A percentile compares a stretch with the other conserved stretches of the same genome.
phyloP scores from a whole-genome alignment of 1,140 invertebrate species.

The Hycleus phaleratus region DNA sequence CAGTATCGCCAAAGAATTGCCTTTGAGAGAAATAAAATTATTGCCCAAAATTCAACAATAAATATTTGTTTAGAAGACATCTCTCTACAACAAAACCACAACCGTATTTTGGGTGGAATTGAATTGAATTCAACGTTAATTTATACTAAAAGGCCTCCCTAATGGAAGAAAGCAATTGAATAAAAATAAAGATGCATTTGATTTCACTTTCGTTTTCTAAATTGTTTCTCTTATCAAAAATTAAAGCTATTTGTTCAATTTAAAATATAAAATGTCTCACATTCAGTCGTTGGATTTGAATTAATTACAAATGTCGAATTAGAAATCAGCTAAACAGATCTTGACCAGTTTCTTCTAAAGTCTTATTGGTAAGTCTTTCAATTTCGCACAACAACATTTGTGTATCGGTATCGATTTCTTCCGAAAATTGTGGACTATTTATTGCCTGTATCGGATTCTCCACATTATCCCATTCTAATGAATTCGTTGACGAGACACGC shows the following conservation, averaged over 20 bases:
- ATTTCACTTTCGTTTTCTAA: too few species aligned
- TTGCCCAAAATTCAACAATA: too few species aligned
- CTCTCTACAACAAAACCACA: too few species aligned
- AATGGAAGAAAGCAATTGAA: too few species aligned
- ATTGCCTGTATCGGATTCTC: slow-evolving; percentile 36
- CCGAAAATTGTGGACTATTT: slow-evolving; percentile 27
- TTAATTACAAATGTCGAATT: not conserved
- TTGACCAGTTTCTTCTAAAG: slow-evolving; percentile 46
- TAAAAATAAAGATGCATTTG: too few species aligned
- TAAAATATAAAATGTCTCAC: not conserved
- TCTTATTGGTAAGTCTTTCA: slow-evolving; percentile 46
- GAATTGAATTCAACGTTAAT: too few species aligned
- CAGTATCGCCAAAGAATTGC: not conserved
- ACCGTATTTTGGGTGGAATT: too few species aligned
- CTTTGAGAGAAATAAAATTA: too few species aligned
- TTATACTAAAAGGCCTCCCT: too few species aligned
- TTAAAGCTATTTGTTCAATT: not conserved
- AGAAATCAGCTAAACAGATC: slow-evolving; percentile 34
- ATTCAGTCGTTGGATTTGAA: not conserved
- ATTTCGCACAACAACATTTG: slow-evolving; percentile 48
- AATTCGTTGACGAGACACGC: slow-evolving; percentile 47
- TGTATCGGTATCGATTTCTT: slow-evolving; percentile 44
- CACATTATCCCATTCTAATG: slow-evolving; percentile 50
- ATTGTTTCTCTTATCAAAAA: too few species aligned
- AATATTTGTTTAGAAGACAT: too few species aligned